phyloP scores from a whole-genome alignment of 2,797 vertebrate species.

The Danio choprae region DNA sequence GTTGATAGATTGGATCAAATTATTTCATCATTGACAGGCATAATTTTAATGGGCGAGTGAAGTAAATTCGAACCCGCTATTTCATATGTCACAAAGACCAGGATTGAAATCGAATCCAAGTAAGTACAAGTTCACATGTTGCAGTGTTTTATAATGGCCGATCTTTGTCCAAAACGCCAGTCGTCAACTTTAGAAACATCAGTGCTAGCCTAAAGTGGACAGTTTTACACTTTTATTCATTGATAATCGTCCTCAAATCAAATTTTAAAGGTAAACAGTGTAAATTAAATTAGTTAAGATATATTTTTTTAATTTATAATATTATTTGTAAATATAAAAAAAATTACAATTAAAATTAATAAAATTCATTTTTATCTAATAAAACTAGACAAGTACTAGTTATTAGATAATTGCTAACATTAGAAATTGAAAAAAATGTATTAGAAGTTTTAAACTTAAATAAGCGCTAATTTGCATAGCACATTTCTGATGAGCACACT shows the following conservation, averaged over 20 bases:
- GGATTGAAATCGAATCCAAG: conserved; percentile 38
- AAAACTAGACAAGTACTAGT: no score
- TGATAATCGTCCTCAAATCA: not conserved
- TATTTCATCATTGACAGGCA: conserved; percentile 25
- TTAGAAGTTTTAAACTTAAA: no score
- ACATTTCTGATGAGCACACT: no score
- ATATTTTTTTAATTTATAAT: no score
- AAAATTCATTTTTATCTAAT: no score
- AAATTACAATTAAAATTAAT: no score
- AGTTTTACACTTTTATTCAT: not conserved
- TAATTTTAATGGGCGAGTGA: conserved; percentile 22
- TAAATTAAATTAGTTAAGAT: no score
- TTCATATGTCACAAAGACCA: conserved; percentile 40
- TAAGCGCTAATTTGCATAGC: no score
- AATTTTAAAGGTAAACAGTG: not conserved
- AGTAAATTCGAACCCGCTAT: conserved; percentile 32
- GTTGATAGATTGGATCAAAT: conserved; percentile 28
- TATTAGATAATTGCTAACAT: no score
- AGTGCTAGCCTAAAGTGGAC: not conserved
- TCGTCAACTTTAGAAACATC: not conserved
- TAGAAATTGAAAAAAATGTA: no score
- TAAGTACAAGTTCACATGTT: conserved; percentile 26
- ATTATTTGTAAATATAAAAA: no score
- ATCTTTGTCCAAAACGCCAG: not conserved
- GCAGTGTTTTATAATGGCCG: conserved; percentile 23